A percentile compares a stretch with the other conserved stretches of the same genome.
phyloP scores from a whole-genome alignment of 2,113 vertebrate species.

The Tursiops truncatus region DNA sequence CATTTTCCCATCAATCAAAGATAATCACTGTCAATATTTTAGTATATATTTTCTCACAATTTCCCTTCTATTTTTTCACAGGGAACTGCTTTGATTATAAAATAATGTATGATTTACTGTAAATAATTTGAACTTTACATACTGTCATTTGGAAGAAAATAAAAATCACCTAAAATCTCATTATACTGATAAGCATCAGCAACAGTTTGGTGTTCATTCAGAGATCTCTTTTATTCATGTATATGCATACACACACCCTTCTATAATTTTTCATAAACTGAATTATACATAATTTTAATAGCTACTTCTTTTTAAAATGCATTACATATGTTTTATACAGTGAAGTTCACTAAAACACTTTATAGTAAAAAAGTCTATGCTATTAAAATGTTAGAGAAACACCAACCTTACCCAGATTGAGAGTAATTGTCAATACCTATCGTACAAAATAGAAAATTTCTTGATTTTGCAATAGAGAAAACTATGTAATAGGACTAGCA shows the following conservation, averaged over 20 bases:
- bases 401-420: background rate
- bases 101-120: background rate
- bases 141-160: background rate
- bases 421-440: background rate
- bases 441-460: background rate
- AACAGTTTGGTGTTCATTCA: background rate
- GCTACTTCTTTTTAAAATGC: background rate
- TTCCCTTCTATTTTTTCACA: background rate
- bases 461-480: background rate
- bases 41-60: background rate
- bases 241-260: background rate
- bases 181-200: background rate
- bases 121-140: background rate
- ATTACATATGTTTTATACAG: background rate
- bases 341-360: background rate
- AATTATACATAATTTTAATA: background rate
- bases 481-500: background rate
- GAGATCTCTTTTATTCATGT: background rate
- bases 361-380: background rate
- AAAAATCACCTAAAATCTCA: constrained; percentile 2
- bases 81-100: background rate
- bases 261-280: background rate
- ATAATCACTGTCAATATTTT: constrained; percentile 43
- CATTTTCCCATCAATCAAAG: background rate
- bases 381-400: background rate